A percentile compares a stretch with the other conserved stretches of the same genome.
These are phyloP conservation scores for Macrochelys suwanniensis DNA, from an alignment of 2,797 vertebrate genomes.

Conservation along the genomic window DNA sequence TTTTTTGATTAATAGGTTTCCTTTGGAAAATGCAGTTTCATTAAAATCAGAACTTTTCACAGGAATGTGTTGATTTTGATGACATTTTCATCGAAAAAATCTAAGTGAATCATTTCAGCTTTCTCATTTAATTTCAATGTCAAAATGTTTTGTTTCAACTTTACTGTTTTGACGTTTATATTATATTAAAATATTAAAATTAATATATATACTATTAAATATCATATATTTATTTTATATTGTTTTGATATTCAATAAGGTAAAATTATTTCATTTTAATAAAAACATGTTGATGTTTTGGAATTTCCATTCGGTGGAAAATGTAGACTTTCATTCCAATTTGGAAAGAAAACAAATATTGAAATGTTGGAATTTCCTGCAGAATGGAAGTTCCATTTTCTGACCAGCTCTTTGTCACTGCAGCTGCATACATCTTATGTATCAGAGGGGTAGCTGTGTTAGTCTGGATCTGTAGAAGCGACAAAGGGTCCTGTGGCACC, in stretches of 20 bases:
- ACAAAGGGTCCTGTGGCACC: no score
- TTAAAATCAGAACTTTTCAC: not conserved
- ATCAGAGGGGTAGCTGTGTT: no score
- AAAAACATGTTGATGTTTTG: no score
- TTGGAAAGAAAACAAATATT: not conserved
- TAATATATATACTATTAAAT: not conserved
- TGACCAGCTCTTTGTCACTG: not conserved
- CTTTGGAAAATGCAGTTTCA: not conserved
- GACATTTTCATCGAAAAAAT: not conserved
- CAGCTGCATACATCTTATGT: not conserved
- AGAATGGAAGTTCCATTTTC: not conserved
- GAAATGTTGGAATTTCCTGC: not conserved
- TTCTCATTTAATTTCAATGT: not conserved
- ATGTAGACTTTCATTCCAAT: not conserved
- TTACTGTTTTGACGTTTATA: not conserved
- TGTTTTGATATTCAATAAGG: not conserved
- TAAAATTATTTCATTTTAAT: not conserved
- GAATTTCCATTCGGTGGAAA: not conserved
- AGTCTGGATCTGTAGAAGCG: no score
- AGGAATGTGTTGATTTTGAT: not conserved
- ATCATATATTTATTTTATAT: not conserved
- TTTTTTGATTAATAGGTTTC: not conserved
- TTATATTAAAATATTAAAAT: not conserved
- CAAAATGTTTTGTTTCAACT: not conserved
- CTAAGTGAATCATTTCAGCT: not conserved